Conservation (phyloP, 2,797 vertebrate genomes). For the Buphagus erythrorhynchus region DNA sequence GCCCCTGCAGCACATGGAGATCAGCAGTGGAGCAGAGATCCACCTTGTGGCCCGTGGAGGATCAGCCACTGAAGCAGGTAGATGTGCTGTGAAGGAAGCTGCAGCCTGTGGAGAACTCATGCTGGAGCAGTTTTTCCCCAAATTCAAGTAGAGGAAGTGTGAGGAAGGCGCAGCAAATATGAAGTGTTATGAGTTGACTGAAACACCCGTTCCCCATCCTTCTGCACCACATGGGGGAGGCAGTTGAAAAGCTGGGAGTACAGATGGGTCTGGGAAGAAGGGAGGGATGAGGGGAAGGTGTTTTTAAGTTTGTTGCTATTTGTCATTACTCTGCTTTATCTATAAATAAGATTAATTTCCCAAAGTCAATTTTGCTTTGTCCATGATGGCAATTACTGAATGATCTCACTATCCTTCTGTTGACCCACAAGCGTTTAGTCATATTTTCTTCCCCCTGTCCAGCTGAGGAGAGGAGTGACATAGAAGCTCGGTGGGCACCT, state of each 20-base stretch:
- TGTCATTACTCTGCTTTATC: not conserved
- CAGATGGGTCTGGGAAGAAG: not conserved
- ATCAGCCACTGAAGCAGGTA: not conserved
- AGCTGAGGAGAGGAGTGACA: not conserved
- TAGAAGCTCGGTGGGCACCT: fast-evolving
- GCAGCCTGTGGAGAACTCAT: not conserved
- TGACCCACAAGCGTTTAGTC: not conserved
- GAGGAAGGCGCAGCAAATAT: not conserved
- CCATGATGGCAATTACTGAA: not conserved
- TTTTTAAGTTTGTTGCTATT: not conserved
- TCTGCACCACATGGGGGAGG: not conserved
- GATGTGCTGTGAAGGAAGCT: not conserved
- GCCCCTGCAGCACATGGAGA: not conserved
- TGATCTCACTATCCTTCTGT: not conserved
- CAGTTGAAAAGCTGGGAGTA: not conserved
- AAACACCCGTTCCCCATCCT: not conserved
- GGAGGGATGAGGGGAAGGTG: not conserved
- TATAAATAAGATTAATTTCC: not conserved
- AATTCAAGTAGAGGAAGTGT: fast-evolving
- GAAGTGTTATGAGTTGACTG: not conserved
- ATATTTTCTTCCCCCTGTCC: not conserved
- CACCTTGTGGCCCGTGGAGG: not conserved
- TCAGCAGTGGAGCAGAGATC: not conserved
- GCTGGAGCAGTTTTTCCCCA: not conserved
- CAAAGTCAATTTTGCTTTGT: not conserved